A percentile compares a stretch with the other conserved stretches of the same genome.
These are phyloP conservation scores for Rhinolophus sinicus DNA, from an alignment of 2,113 vertebrate species.

Conservation along the genomic window DNA sequence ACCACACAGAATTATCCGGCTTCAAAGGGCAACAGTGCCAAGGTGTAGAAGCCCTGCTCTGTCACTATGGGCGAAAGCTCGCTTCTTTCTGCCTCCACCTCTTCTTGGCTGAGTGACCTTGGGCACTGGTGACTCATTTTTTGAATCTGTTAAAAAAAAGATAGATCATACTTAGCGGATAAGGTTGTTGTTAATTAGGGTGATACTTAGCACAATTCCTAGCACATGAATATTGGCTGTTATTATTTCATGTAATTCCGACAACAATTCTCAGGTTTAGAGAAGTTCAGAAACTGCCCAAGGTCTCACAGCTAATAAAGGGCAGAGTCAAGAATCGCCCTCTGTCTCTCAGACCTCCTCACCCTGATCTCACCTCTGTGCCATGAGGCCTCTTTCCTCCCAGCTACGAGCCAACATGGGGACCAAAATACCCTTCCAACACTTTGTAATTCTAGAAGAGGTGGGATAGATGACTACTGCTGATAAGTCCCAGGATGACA, in stretches of 20 bases:
- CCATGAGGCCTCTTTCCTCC: not conserved
- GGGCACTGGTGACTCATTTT: not conserved
- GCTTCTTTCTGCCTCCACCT: not conserved
- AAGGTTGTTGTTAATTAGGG: not conserved
- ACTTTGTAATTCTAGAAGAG: constrained; percentile 16
- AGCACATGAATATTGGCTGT: no score
- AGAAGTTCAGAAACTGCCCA: not conserved
- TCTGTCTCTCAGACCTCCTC: not conserved
- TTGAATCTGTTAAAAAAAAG: not conserved
- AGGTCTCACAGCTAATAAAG: not conserved
- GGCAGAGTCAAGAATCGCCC: not conserved
- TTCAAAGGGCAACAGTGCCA: fast-evolving
- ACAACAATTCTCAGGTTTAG: not conserved
- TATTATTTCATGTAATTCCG: not conserved
- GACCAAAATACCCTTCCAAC: not conserved
- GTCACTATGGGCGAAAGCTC: fast-evolving
- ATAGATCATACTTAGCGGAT: not conserved
- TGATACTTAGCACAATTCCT: not conserved
- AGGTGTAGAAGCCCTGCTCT: not conserved
- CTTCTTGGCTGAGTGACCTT: not conserved
- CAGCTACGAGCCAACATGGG: not conserved
- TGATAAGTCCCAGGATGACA: not conserved
- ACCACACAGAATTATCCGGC: not conserved
- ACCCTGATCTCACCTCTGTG: not conserved
- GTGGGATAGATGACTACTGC: not conserved